phyloP scores from a whole-genome alignment of 2,113 vertebrate species.

The Barnardius zonarius region DNA sequence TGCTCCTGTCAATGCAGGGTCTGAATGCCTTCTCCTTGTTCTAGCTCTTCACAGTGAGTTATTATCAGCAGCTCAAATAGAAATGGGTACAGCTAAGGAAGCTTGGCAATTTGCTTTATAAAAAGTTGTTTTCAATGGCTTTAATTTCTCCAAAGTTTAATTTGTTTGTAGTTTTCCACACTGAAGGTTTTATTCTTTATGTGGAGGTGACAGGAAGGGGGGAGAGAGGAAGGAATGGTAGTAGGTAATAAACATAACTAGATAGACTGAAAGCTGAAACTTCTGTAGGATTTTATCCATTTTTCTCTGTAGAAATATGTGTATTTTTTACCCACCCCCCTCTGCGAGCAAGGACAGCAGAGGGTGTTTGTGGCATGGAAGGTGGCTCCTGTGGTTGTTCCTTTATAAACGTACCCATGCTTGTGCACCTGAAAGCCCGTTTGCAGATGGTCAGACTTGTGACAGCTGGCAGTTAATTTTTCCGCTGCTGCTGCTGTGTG shows the following conservation, averaged over 20 bases:
- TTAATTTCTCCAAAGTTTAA: neutral
- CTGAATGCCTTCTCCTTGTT: neutral
- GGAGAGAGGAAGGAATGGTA: neutral
- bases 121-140: neutral
- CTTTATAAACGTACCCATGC: neutral
- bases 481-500: rapidly evolving
- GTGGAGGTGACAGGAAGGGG: neutral
- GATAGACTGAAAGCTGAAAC: neutral
- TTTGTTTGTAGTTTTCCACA: neutral
- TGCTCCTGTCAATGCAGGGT: rapidly evolving
- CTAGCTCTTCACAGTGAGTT: neutral
- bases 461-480: neutral
- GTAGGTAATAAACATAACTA: neutral
- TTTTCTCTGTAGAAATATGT: neutral
- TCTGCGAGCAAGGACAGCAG: neutral
- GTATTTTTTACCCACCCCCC: neutral
- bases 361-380: neutral
- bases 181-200: neutral
- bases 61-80: neutral
- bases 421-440: neutral
- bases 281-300: neutral
- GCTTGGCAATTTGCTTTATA: neutral
- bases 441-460: neutral
- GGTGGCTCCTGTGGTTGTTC: neutral
- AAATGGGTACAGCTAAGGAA: neutral